Base-by-base conservation (phyloP, 2,113 vertebrate species). In the Limanda limanda region DNA sequence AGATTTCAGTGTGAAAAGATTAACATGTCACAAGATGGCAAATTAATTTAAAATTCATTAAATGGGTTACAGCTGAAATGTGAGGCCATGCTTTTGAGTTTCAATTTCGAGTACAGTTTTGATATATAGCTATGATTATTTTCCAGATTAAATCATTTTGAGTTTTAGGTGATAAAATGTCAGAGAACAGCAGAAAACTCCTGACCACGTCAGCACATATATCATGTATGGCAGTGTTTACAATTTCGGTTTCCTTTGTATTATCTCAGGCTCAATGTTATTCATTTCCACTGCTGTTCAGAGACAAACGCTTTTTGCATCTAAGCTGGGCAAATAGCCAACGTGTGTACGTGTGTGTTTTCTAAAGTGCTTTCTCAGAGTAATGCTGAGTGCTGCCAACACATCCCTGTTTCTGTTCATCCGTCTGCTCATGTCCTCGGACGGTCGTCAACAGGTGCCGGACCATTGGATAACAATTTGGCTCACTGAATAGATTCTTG, bases 1-100 rank as follows among this genome's bases (percentile, higher is more conserved):
- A 15, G 23, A 54, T 71, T 75, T 70, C 2, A 57, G 14, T 23
- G 45, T n/a, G 62, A 74, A 71, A 78, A 59, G 40, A 62, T 71
- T 24, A 71, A 65, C 66, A 13, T 71, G 76, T 71, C 31, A 68
- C 35, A 54, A 45, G 21, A 20, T 27, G 51, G 51, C 54, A 47
- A 35, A 72, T 71, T 65, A 18, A 66, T 70, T n/a, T 48, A 1
- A 74, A 57, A 66, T 9, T 6, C 25, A 73, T 67, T 8, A 37
- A 48, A 45, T 20, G 14, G 0, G 12, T 61, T 57, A 12, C 18
- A 13, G n/a, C 52, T 21, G 9, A 54, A 54, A 54, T 11, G 9
- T 21, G 51, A 1, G 47, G 47, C 31, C 20, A 54, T 54, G 59
- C 59, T 11, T n/a, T 20, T n/a, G 23, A 57, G 14, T 58, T 25